Evolutionary conservation across 2,888 invertebrate genomes (phyloP).

Genomic region (Gibbula magus): DNA sequence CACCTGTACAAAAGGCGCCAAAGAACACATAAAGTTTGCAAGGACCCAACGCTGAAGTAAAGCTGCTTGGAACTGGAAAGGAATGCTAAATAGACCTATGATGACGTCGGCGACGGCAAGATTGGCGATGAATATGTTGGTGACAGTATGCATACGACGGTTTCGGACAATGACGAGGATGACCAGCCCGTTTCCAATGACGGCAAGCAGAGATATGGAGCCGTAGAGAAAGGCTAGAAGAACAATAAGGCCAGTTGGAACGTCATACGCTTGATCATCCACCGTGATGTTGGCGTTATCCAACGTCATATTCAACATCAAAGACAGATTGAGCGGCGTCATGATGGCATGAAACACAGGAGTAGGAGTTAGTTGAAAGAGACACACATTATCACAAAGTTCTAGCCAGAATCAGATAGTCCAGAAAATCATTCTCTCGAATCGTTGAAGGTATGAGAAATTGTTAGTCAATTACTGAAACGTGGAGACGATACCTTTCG

Average conservation of each 20-base stretch:
- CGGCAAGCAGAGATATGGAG: conserved; percentile 86
- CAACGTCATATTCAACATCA: conserved; percentile 25
- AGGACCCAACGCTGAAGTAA: conserved; percentile 90
- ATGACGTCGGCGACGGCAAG: conserved; percentile 90
- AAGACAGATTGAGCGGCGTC: neutral
- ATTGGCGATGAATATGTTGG: conserved; percentile 90
- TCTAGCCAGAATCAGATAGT: neutral
- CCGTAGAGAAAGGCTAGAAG: conserved; percentile 87
- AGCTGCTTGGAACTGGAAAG: conserved; percentile 93
- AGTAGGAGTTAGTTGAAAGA: neutral
- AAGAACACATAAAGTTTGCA: conserved; percentile 89
- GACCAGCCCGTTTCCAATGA: conserved; percentile 89
- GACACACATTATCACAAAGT: no score
- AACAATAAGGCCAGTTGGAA: conserved; percentile 84
- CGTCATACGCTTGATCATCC: conserved; percentile 80
- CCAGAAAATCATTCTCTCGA: neutral
- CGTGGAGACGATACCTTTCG: no score
- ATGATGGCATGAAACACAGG: neutral
- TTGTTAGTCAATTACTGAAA: no score
- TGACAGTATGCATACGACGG: conserved; percentile 86
- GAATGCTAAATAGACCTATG: conserved; percentile 89
- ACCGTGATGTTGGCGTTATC: neutral
- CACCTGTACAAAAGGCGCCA: conserved; percentile 91
- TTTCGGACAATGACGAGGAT: conserved; percentile 88
- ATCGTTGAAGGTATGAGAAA: no score